Evolutionary conservation across 2,888 invertebrate species (phyloP).

Genomic region (Xylophagus ater): DNA sequence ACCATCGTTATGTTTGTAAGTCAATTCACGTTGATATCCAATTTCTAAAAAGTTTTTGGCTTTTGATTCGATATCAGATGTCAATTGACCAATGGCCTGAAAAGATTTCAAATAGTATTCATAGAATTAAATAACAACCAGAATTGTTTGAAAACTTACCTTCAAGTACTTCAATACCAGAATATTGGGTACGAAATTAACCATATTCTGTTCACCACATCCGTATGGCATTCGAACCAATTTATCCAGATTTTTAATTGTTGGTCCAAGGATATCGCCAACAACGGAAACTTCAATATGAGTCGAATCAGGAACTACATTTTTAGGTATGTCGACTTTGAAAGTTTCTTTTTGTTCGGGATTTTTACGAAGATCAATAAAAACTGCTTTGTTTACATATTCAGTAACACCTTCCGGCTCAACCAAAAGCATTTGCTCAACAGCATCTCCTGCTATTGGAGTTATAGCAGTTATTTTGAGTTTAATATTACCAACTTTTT

Average conservation of each 20-base stretch:
- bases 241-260: constrained; percentile 61
- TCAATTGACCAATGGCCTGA: constrained; percentile 52
- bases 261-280: constrained; percentile 67
- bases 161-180: constrained; percentile 54
- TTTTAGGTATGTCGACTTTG: constrained; percentile 61
- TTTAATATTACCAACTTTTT: constrained; percentile 56
- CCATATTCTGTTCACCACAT: constrained; percentile 57
- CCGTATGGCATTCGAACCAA: constrained; percentile 68
- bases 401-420: constrained; percentile 72
- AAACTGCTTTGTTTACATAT: constrained; percentile 58
- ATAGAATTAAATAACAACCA: not conserved
- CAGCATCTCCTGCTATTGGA: constrained; percentile 64
- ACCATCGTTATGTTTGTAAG: constrained; percentile 60
- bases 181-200: constrained; percentile 58
- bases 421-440: constrained; percentile 60
- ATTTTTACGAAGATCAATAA: constrained; percentile 55
- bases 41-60: constrained; percentile 38
- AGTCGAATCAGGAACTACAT: constrained; percentile 61
- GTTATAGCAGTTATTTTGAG: constrained; percentile 68
- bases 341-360: constrained; percentile 46
- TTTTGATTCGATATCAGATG: constrained; percentile 51
- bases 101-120: not conserved
- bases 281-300: constrained; percentile 58
- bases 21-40: constrained; percentile 71
- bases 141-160: constrained; percentile 36